Percentiles rank a stretch among this genome's conserved stretches.
phyloP scores from a whole-genome alignment of 2,888 invertebrate species.

The Coecobrya sp. region DNA sequence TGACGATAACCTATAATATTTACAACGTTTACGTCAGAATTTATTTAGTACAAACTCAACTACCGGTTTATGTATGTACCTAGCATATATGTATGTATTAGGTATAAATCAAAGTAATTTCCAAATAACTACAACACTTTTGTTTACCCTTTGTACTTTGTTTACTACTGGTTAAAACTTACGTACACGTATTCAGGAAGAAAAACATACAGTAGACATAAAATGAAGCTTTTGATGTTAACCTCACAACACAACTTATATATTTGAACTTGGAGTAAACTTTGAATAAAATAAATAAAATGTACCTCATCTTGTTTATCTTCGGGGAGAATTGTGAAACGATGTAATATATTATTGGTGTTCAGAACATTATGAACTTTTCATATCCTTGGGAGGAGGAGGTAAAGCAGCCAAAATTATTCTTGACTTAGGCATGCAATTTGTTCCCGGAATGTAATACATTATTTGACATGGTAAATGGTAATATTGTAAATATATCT shows the following conservation, averaged over 20 bases:
- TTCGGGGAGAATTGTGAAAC: not conserved
- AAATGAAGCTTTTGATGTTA: not conserved
- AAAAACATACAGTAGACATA: not conserved
- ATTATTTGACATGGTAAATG: not conserved
- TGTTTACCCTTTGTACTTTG: no score
- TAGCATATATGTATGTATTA: no score
- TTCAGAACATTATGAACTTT: not conserved
- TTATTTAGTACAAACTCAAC: no score
- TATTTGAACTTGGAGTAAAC: not conserved
- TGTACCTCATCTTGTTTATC: not conserved
- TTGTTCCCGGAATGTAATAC: not conserved
- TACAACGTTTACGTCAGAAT: no score
- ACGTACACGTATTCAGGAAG: not conserved
- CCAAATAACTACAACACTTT: no score
- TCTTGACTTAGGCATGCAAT: slow-evolving; percentile 1
- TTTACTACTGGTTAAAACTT: no score
- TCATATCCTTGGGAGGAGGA: not conserved
- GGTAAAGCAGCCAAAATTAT: not conserved
- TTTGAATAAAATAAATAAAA: not conserved
- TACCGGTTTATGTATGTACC: no score
- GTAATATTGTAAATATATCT: not conserved
- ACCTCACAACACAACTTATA: not conserved
- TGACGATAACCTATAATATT: no score
- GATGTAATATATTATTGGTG: no score
- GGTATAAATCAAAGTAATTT: no score